A percentile compares a stretch with the other conserved stretches of the same genome.
Evolutionary conservation across 2,888 invertebrate species (phyloP).

Genomic region (Hyposoter dolosus): DNA sequence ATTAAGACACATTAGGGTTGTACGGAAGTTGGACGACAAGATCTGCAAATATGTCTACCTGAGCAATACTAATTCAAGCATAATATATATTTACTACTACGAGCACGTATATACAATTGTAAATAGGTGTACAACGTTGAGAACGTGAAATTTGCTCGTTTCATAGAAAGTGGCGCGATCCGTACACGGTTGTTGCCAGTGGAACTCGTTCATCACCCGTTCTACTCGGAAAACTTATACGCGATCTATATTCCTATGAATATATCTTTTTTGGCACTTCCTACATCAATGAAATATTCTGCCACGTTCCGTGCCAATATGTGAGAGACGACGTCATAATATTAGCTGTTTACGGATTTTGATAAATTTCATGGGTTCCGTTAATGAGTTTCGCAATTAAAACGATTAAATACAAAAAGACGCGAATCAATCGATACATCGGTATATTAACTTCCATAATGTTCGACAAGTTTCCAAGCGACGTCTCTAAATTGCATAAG

Average conservation of each 20-base stretch:
- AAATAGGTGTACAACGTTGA: constrained; percentile 47
- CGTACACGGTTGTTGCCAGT: constrained; percentile 64
- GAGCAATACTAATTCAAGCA: constrained; percentile 44
- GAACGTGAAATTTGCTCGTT: constrained; percentile 71
- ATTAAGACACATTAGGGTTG: constrained; percentile 67
- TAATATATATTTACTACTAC: constrained; percentile 23
- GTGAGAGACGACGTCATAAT: neutral
- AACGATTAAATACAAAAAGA: neutral
- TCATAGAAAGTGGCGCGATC: constrained; percentile 71
- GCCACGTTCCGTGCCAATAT: neutral
- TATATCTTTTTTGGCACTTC: constrained; percentile 45
- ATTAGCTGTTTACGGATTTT: neutral
- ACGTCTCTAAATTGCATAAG: constrained; percentile 46
- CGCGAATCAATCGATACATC: neutral
- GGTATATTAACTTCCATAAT: neutral
- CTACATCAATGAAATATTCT: neutral
- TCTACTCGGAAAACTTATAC: constrained; percentile 32
- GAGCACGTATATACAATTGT: constrained; percentile 11
- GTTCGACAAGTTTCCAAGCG: constrained; percentile 15
- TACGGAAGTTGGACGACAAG: constrained; percentile 52
- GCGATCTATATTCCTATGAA: constrained; percentile 14
- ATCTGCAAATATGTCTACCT: constrained; percentile 39
- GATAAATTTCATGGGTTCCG: neutral
- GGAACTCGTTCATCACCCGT: constrained; percentile 66
- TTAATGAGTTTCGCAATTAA: neutral